A percentile compares a stretch with the other conserved stretches of the same genome.
Conservation (phyloP, 2,888 invertebrate genomes). For the Beris chalybata region DNA sequence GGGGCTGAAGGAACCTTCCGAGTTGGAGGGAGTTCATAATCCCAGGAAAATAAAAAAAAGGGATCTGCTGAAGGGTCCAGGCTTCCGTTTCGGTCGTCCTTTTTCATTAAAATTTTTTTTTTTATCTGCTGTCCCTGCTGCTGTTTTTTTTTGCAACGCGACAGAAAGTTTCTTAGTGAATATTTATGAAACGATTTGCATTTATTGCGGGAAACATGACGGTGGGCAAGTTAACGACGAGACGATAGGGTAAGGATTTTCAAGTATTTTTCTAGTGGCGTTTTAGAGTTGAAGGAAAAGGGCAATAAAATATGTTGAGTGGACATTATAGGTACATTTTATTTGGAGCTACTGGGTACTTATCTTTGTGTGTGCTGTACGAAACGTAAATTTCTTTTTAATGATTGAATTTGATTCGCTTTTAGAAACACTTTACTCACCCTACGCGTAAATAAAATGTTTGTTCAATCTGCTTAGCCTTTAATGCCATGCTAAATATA, state of each 20-base stretch:
- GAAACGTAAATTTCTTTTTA: too few relatives aligned
- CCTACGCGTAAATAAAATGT: too few relatives aligned
- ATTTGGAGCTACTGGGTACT: too few relatives aligned
- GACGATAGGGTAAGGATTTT: conserved; percentile 19
- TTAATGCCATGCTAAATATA: too few relatives aligned
- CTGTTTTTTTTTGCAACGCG: neutral
- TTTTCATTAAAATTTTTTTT: neutral
- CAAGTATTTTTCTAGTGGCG: too few relatives aligned
- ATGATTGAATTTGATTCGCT: too few relatives aligned
- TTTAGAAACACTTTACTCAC: too few relatives aligned
- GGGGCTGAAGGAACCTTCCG: conserved; percentile 13
- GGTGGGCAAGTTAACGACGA: conserved; percentile 21
- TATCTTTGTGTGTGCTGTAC: too few relatives aligned
- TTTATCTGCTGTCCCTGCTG: neutral
- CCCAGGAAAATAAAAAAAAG: conserved; percentile 21
- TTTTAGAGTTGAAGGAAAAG: too few relatives aligned
- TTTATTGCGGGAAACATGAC: conserved; percentile 18
- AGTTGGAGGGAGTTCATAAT: conserved; percentile 2
- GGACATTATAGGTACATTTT: too few relatives aligned
- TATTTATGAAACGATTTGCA: conserved; percentile 33
- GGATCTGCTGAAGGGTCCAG: neutral
- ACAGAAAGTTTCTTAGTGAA: conserved; percentile 15
- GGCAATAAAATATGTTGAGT: too few relatives aligned
- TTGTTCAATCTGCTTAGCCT: too few relatives aligned
- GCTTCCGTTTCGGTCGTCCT: neutral